A percentile compares a stretch with the other conserved stretches of the same genome.
Conservation (phyloP, 2,797 vertebrate species). For the Lagodon rhomboides region DNA sequence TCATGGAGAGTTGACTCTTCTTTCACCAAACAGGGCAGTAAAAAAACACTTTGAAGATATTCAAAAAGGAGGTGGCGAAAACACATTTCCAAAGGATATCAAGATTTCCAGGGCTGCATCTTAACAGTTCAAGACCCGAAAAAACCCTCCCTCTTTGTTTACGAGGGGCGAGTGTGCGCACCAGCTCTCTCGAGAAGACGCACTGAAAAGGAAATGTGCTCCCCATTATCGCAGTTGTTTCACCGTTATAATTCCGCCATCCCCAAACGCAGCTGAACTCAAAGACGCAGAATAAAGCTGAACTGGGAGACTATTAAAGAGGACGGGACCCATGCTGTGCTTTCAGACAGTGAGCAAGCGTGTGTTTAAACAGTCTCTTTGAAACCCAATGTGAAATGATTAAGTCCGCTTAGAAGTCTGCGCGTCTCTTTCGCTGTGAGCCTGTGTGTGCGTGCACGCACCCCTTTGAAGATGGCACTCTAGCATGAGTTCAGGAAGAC, state of each 20-base stretch:
- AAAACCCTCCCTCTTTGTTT: constrained; percentile 20
- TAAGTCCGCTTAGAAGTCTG: constrained; percentile 75
- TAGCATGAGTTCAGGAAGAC: constrained; percentile 78
- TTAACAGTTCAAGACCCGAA: constrained; percentile 1
- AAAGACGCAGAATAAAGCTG: constrained; percentile 59
- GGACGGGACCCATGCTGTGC: constrained; percentile 56
- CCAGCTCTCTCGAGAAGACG: constrained; percentile 13
- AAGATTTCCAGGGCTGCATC: not conserved
- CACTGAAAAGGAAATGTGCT: constrained; percentile 12
- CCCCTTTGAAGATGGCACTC: constrained; percentile 79
- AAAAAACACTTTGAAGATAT: not conserved
- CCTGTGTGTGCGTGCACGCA: constrained; percentile 50
- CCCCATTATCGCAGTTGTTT: constrained; percentile 35
- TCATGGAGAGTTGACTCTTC: not conserved
- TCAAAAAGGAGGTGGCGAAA: not conserved
- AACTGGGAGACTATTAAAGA: constrained; percentile 60
- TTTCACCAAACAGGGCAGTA: not conserved
- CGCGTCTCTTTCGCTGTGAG: constrained; percentile 47
- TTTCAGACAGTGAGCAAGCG: constrained; percentile 70
- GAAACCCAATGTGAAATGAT: constrained; percentile 83
- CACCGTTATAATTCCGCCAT: constrained; percentile 2
- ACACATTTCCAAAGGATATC: not conserved
- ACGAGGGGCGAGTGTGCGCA: not conserved
- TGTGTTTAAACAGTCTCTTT: constrained; percentile 80
- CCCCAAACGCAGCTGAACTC: constrained; percentile 22